phyloP scores from a whole-genome alignment of 2,888 invertebrate species.

The Apodemia hepburni region DNA sequence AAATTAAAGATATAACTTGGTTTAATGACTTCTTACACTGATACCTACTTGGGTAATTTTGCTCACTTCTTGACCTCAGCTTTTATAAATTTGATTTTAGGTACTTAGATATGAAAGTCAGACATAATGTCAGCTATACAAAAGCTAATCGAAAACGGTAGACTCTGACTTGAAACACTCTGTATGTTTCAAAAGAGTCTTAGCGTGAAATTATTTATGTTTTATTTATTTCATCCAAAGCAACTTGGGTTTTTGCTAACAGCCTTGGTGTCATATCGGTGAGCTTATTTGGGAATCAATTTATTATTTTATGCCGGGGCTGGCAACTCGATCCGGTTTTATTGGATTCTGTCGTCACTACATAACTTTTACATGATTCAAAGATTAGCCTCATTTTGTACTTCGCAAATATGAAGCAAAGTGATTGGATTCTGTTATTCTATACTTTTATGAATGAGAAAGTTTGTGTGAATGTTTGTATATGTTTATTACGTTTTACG shows the following conservation, averaged over 20 bases:
- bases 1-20: too few relatives aligned
- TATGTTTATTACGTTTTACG: too few relatives aligned
- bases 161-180: too few relatives aligned
- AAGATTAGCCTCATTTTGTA: conserved; percentile 9
- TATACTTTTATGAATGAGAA: too few relatives aligned
- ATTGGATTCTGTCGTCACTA: conserved; percentile 7
- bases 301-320: conserved; percentile 5
- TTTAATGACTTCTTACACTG: too few relatives aligned
- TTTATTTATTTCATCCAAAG: neutral
- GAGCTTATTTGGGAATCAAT: neutral
- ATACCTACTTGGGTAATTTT: too few relatives aligned
- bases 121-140: too few relatives aligned
- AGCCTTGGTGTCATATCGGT: neutral
- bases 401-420: neutral
- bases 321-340: conserved; percentile 6
- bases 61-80: too few relatives aligned
- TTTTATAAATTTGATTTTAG: too few relatives aligned
- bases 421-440: neutral
- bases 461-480: neutral
- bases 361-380: conserved; percentile 11
- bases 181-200: too few relatives aligned
- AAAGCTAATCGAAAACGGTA: too few relatives aligned
- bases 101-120: too few relatives aligned
- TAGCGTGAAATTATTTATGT: neutral
- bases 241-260: neutral